phyloP scores from a whole-genome alignment of 2,797 vertebrate genomes.

The Cuculus canorus region DNA sequence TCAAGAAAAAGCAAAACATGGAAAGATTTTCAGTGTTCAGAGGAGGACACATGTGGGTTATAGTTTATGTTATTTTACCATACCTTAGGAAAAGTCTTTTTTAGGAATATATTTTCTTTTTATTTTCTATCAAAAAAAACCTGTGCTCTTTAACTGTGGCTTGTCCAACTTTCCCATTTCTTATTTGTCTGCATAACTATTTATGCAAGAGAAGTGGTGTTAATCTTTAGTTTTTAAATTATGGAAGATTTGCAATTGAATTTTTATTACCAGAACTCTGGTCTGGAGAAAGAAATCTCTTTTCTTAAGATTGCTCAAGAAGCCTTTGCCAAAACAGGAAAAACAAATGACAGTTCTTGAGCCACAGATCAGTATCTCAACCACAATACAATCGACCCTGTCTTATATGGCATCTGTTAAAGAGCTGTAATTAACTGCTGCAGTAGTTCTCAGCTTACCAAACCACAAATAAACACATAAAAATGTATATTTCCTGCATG shows the following conservation, averaged over 20 bases:
- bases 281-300: not conserved
- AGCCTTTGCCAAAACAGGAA: not conserved
- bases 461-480: slow-evolving; percentile 31
- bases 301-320: not conserved
- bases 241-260: not conserved
- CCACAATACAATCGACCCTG: not conserved
- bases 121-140: not conserved
- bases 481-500: not conserved
- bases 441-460: slow-evolving; percentile 34
- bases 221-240: not conserved
- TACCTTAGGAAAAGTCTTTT: not conserved
- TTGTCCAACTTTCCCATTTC: not conserved
- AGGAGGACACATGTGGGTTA: not conserved
- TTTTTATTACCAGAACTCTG: not conserved
- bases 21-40: not conserved
- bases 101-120: not conserved
- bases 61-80: not conserved
- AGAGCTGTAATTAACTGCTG: slow-evolving; percentile 39
- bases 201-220: not conserved
- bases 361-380: not conserved
- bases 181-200: not conserved
- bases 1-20: not conserved
- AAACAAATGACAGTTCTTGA: not conserved
- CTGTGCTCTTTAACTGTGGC: not conserved
- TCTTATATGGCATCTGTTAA: not conserved